phyloP scores from a whole-genome alignment of 2,113 vertebrate species.

The Nanger granti region DNA sequence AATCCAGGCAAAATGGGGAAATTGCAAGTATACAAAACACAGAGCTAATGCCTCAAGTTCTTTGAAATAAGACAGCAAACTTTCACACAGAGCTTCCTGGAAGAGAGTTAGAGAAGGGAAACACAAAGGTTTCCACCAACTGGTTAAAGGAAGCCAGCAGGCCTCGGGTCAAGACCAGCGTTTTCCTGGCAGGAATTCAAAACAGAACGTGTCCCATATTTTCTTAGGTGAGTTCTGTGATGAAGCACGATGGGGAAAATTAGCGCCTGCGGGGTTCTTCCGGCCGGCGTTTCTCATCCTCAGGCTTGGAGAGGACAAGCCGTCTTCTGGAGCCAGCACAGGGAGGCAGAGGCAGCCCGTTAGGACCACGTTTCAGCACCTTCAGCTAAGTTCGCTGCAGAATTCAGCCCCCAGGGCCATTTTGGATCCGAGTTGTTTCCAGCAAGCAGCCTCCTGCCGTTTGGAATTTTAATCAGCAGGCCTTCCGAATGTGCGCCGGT shows the following conservation, averaged over 20 bases:
- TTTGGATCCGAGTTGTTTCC: neutral
- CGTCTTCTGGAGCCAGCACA: rapidly evolving
- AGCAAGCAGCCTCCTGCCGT: neutral
- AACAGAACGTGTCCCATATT: neutral
- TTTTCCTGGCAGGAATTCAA: neutral
- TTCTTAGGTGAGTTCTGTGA: too few species aligned
- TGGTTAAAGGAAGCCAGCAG: rapidly evolving
- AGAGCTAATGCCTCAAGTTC: neutral
- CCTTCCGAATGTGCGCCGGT: rapidly evolving
- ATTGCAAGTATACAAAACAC: rapidly evolving
- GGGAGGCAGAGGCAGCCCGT: rapidly evolving
- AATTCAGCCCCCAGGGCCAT: neutral
- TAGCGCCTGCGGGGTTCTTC: rapidly evolving
- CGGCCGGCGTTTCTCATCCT: rapidly evolving
- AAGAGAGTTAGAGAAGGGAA: neutral
- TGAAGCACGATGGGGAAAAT: rapidly evolving
- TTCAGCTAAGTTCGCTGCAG: rapidly evolving
- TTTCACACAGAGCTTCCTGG: neutral
- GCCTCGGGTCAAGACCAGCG: neutral
- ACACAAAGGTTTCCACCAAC: neutral
- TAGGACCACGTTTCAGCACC: neutral
- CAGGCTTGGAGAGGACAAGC: neutral
- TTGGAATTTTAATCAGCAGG: rapidly evolving
- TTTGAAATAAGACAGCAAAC: neutral
- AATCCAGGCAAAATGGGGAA: neutral